Percentiles rank a stretch among this genome's conserved stretches.
phyloP scores from a whole-genome alignment of 2,888 invertebrate species.

The Cancer borealis region DNA sequence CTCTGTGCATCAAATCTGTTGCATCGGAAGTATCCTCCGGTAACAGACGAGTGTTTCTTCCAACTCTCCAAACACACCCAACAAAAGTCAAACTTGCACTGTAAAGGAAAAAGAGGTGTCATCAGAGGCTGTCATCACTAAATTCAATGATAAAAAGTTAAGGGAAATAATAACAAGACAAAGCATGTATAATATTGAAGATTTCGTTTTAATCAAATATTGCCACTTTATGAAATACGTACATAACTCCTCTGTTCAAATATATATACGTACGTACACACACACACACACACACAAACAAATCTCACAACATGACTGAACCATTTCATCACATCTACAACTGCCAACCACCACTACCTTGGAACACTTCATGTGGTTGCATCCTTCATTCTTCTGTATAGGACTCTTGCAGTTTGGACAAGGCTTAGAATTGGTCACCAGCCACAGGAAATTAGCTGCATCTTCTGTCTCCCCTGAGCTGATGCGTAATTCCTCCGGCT shows the following conservation, averaged over 20 bases:
- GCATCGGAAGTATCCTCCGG: constrained; percentile 86
- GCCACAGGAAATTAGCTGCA: constrained; percentile 85
- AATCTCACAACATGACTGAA: too few species aligned
- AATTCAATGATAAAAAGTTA: too few species aligned
- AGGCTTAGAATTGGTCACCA: constrained; percentile 86
- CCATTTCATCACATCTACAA: background rate
- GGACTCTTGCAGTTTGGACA: constrained; percentile 87
- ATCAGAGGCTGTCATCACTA: too few species aligned
- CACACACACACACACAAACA: too few species aligned
- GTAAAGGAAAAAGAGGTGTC: constrained; percentile 78
- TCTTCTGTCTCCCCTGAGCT: constrained; percentile 82
- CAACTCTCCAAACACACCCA: constrained; percentile 87
- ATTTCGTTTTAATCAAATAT: too few species aligned
- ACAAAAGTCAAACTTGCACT: constrained; percentile 87
- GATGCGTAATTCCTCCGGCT: constrained; percentile 84
- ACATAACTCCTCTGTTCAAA: too few species aligned
- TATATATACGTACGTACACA: too few species aligned
- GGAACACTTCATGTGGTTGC: constrained; percentile 87
- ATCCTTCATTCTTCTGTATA: constrained; percentile 87
- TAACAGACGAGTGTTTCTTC: constrained; percentile 86
- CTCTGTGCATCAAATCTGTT: constrained; percentile 85
- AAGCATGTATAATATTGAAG: too few species aligned
- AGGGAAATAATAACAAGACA: too few species aligned
- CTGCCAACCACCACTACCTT: constrained; percentile 81
- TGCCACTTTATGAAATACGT: too few species aligned